phyloP scores from a whole-genome alignment of 2,797 vertebrate species.

The Chanos chanos region DNA sequence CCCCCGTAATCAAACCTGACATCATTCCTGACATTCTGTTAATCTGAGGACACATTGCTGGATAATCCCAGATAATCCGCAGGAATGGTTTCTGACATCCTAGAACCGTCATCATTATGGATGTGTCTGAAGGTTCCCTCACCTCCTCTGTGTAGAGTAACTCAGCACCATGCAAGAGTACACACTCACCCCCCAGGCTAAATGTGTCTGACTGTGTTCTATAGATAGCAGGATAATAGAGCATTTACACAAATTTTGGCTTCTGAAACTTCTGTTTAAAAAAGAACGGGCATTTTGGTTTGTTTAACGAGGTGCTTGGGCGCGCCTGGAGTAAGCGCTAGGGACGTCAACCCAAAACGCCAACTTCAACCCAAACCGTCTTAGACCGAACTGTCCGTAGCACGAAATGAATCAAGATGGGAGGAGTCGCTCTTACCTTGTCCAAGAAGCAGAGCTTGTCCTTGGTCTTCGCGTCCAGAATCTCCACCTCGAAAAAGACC shows the following conservation, averaged over 20 bases:
- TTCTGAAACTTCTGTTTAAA: too few relatives aligned
- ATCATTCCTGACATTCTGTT: conserved; percentile 25
- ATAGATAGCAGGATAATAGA: conserved; percentile 27
- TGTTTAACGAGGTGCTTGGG: too few relatives aligned
- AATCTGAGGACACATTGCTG: conserved; percentile 41
- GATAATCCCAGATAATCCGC: conserved; percentile 44
- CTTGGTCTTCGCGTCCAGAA: conserved; percentile 89
- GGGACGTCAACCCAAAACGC: too few relatives aligned
- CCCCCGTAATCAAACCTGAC: not conserved
- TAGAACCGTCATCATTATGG: not conserved
- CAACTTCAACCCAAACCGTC: not conserved
- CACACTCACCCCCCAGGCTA: not conserved
- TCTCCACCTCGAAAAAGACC: conserved; percentile 98
- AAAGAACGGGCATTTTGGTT: too few relatives aligned
- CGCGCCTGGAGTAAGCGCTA: too few relatives aligned
- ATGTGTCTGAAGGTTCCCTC: not conserved
- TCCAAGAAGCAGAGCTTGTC: conserved; percentile 96
- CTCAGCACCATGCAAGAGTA: not conserved
- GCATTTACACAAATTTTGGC: too few relatives aligned
- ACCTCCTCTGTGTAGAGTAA: not conserved
- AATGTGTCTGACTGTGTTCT: not conserved
- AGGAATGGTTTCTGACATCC: conserved; percentile 29
- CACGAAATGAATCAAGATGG: too few relatives aligned
- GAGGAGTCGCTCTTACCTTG: conserved; percentile 74
- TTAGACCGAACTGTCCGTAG: too few relatives aligned